These are phyloP conservation scores for Ceratotherium simum DNA, from an alignment of 2,113 vertebrate genomes.

Conservation along the genomic window DNA sequence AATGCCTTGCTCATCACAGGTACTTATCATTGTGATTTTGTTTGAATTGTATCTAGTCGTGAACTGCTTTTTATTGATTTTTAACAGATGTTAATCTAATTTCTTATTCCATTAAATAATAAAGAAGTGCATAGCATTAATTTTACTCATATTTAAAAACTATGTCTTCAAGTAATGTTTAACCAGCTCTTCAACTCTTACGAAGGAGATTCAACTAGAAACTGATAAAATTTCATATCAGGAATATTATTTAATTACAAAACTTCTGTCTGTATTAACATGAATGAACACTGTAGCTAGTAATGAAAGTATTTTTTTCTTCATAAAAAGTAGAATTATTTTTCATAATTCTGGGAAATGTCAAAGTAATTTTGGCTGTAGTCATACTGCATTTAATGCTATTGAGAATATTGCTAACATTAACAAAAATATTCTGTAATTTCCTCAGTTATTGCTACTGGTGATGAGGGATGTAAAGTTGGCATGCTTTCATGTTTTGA, in stretches of 20 bases:
- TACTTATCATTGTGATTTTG: not conserved
- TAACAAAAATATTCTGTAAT: slow-evolving; percentile 79
- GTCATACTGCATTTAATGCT: slow-evolving; percentile 68
- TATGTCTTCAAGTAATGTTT: slow-evolving; percentile 45
- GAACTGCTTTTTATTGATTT: slow-evolving; percentile 43
- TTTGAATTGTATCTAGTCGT: slow-evolving; percentile 23
- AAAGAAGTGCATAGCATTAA: not conserved
- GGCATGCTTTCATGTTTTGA: slow-evolving; percentile 68
- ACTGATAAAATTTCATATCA: slow-evolving; percentile 44
- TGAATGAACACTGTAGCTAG: slow-evolving; percentile 47
- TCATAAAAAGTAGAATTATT: slow-evolving; percentile 65
- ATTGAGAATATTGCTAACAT: slow-evolving; percentile 72
- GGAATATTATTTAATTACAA: slow-evolving; percentile 49
- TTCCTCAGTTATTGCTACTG: slow-evolving; percentile 81
- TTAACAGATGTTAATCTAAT: slow-evolving; percentile 27
- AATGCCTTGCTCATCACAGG: not conserved
- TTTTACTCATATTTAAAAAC: slow-evolving; percentile 57
- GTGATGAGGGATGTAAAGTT: slow-evolving; percentile 72
- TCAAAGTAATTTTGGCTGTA: slow-evolving; percentile 67
- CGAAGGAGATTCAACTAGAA: slow-evolving; percentile 45
- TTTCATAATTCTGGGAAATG: slow-evolving; percentile 77
- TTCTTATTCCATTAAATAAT: slow-evolving; percentile 47
- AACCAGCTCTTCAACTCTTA: not conserved
- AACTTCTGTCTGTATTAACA: slow-evolving; percentile 48
- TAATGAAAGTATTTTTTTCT: slow-evolving; percentile 68